Conservation (phyloP, 2,888 invertebrate genomes). For the Cloeon dipterum region DNA sequence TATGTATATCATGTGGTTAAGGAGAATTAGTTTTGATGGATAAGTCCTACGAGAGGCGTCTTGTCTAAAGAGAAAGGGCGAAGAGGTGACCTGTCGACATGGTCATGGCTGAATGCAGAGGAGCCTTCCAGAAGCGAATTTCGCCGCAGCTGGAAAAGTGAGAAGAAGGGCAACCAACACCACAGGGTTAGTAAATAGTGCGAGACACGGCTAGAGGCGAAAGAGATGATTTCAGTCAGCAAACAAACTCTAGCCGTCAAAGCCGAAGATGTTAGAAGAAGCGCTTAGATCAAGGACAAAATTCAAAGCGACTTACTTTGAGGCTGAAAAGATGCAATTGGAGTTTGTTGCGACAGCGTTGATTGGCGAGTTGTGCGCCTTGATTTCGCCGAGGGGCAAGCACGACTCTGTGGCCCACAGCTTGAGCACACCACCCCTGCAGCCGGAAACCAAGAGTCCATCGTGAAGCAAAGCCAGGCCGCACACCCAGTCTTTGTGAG, state of each 20-base stretch:
- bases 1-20: too few species aligned
- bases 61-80: conserved; percentile 13
- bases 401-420: conserved; percentile 51
- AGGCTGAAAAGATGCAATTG: conserved; percentile 52
- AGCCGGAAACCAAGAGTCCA: conserved; percentile 41
- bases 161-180: not conserved
- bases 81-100: conserved; percentile 20
- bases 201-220: too few species aligned
- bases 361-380: conserved; percentile 40
- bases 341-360: conserved; percentile 42
- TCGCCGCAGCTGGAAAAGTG: conserved; percentile 38
- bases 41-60: too few species aligned
- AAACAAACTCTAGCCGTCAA: too few species aligned
- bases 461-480: conserved; percentile 35
- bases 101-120: conserved; percentile 19
- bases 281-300: too few species aligned
- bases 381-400: conserved; percentile 33
- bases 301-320: conserved; percentile 36
- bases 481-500: conserved; percentile 73
- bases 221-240: not conserved
- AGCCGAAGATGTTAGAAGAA: too few species aligned
- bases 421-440: conserved; percentile 51
- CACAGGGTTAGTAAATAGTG: too few species aligned
- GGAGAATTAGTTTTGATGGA: too few species aligned
- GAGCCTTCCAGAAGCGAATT: conserved; percentile 37